Base-by-base conservation (phyloP, 1,140 invertebrate genomes). In the Scylla paramamosain region DNA sequence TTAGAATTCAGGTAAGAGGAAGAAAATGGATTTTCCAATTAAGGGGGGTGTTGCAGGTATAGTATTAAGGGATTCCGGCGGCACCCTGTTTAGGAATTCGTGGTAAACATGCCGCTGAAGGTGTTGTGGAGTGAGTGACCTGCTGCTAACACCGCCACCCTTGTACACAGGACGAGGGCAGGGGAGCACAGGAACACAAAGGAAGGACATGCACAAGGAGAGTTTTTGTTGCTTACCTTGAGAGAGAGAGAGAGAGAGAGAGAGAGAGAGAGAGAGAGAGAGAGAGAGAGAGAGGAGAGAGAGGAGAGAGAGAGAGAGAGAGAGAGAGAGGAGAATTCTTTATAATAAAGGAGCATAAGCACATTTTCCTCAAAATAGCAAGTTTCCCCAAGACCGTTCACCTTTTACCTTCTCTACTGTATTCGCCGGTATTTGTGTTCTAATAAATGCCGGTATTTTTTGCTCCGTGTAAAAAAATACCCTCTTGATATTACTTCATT, bases 1-100 rank as follows among this genome's bases (percentile, higher is more conserved):
- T 91, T 91, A 91, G 46, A 91, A 91, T 91, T 52, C 89, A n/a
- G 46, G 45, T 59, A 77, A 77, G 48, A 91, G 46, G 59, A 91
- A 91, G 89, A 59, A 91, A 91, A 59, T 59, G 46, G 89, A 29
- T 29, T 91, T 91, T 59, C 39, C 46, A 91, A 91, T 91, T 91
- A 91, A 91, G 89, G 46, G 46, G 28, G 45, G 88, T 46, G 67
- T n/a, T 77, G 67, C 67, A 77, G 67, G 67, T 77, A 25, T 25
- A 77, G 67, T n/a, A 77, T 77, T 77, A 77, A 77, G 67, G 67
- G 67, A 77, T 77, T 77, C 25, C 12, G 67, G 67, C 20, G 67
- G 67, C 67, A 77, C n/a, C n/a, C 67, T 77, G 67, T 77, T 77
- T 77, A 77, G 67, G 67, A 77, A 77, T 77, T 77, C 67, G 20